Evolutionary conservation across 2,797 vertebrate species (phyloP), one percentile per base, ranked within the genome.

Genomic region (Linurgus olivaceus): DNA sequence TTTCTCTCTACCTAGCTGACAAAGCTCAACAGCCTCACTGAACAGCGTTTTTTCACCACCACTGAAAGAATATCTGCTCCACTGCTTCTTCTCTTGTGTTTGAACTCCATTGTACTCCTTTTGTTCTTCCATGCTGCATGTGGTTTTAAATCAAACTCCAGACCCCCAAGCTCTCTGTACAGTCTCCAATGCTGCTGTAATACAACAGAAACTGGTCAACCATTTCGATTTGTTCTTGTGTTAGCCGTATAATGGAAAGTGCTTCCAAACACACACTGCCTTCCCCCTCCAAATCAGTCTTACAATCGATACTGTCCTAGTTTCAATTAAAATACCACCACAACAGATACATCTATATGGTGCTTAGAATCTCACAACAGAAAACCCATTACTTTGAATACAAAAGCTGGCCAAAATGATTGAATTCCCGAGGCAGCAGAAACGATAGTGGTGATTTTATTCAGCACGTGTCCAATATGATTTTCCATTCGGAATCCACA

Each of bases 371-470:
- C 57, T 83, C 76, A 62, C 58, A 86, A 45, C 7, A 75, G 67
- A 80, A 58, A 67, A 70, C 29, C 29, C 57, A 68, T 58, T 68
- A 65, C 51, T 88, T 48, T 25, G 68, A 87, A 76, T n/a, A 76
- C 33, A 88, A 51, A 82, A 31, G 13, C 17, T 50, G 62, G 73
- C 74, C 70, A 78, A 93, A 98, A 94, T 91, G 96, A 98, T 7
- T 81, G 51, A 83, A 94, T 91, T 88, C 87, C 81, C 6, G 59
- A 98, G 95, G 88, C 98, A 59, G 71, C 45, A 81, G 63, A 95
- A 77, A 98, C 15, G 92, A 95, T 98, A 98, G 90, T 96, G 93
- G 95, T 97, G 97, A 95, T 97, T 98, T 98, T 98, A 98, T 98
- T 98, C 97, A 96, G 97, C 97, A 97, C 88, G 95, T 96, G 94